Base-by-base conservation (phyloP, 1,140 invertebrate species). In the Euwallacea similis region DNA sequence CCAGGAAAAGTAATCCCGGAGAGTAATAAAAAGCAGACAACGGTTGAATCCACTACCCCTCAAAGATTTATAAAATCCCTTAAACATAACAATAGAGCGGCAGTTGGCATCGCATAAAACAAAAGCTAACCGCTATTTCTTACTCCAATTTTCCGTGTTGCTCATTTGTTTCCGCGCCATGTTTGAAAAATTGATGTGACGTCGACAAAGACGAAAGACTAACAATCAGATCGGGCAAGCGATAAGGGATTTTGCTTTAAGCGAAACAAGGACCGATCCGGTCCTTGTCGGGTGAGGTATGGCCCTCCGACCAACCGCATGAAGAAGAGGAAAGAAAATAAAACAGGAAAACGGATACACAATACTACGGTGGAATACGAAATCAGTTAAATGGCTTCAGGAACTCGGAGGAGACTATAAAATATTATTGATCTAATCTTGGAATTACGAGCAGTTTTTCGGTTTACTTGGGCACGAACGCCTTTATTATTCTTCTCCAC, bases 121-220 rank as follows among this genome's bases (percentile, higher is more conserved):
- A 81, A 80, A 78, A 79, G 79, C 79, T 80, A 80, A 81, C 80
- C 79, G 79, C 80, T 81, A 81, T 81, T 81, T 80, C 80, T 81
- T 81, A 81, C 79, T 79, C 76, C 79, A 81, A 81, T 81, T 81
- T 81, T 73, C 75, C 76, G 79, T 61, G 76, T 72, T 75, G 79
- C 80, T 81, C 80, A 81, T 81, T 81, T 81, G 78, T 81, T 81
- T 81, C 78, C 77, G 79, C 78, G 77, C 78, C 79, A 76, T 77
- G 64, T 79, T 76, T 81, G 80, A 81, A 81, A 81, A 80, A 81
- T 81, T 80, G 80, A 81, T 81, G 78, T 76, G 80, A 79, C 78
- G 78, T 75, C 79, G 78, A 80, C 79, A 79, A 75, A 79, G 80
- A 81, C 76, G 76, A 77, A 79, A 79, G 75, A 78, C 76, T 74